Evolutionary conservation across 2,888 invertebrate species (phyloP).

Genomic region (Caenorhabditis sp.): DNA sequence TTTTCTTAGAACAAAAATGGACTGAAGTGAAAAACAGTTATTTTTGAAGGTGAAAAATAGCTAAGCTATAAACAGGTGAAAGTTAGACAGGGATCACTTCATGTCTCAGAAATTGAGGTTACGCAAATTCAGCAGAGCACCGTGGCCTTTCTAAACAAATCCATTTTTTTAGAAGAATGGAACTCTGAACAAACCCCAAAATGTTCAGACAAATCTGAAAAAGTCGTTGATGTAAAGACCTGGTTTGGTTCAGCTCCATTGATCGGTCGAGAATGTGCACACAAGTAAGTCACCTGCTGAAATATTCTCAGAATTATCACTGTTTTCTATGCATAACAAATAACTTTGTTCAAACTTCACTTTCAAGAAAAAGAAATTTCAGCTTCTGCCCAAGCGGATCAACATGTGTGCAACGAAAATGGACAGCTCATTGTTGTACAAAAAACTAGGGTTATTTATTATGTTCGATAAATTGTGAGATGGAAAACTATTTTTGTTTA

Average conservation of each 20-base stretch:
- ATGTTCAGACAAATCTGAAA: conserved; percentile 16
- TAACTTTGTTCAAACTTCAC: background rate
- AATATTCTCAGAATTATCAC: background rate
- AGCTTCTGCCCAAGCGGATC: conserved; percentile 38
- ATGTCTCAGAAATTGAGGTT: too few relatives aligned
- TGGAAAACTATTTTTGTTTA: too few relatives aligned
- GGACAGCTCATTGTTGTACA: conserved; percentile 35
- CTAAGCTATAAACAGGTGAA: too few relatives aligned
- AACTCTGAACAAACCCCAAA: conserved; percentile 32
- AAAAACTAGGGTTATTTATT: background rate
- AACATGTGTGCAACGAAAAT: conserved; percentile 30
- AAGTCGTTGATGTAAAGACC: conserved; percentile 19
- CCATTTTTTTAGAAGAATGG: conserved; percentile 26
- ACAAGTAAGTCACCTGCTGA: conserved; percentile 16
- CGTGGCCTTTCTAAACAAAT: too few relatives aligned
- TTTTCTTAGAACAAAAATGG: too few relatives aligned
- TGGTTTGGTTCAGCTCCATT: conserved; percentile 37
- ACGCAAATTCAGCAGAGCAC: too few relatives aligned
- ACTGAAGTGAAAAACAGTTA: too few relatives aligned
- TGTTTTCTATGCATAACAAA: background rate
- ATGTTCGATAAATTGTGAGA: too few relatives aligned
- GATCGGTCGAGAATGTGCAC: conserved; percentile 32
- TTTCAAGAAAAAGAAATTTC: conserved; percentile 10
- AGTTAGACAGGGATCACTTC: too few relatives aligned
- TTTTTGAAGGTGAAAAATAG: too few relatives aligned